Evolutionary conservation across 2,888 invertebrate species (phyloP).

Genomic region (Philereme transversata): DNA sequence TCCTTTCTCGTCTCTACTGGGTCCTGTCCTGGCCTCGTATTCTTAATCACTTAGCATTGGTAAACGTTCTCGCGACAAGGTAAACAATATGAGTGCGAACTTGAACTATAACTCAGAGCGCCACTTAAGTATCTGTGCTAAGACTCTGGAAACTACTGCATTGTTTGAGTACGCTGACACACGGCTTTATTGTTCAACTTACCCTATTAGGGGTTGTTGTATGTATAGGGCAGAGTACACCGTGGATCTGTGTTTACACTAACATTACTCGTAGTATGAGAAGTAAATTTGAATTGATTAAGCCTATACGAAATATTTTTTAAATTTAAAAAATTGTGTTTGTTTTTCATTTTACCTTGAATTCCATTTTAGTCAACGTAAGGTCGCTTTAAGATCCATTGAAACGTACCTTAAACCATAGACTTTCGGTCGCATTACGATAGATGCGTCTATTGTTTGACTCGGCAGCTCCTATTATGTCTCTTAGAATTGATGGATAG

Average conservation of each 20-base stretch:
- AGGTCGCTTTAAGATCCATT: too few relatives aligned
- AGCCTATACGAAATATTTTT: too few relatives aligned
- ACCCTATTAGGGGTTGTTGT: conserved; percentile 28
- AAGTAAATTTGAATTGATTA: too few relatives aligned
- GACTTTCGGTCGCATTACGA: too few relatives aligned
- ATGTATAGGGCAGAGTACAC: conserved; percentile 21
- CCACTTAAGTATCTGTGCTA: conserved; percentile 50
- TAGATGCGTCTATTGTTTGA: too few relatives aligned
- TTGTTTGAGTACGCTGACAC: conserved; percentile 61
- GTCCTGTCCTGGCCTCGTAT: conserved; percentile 59
- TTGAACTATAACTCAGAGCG: conserved; percentile 78
- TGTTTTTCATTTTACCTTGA: too few relatives aligned
- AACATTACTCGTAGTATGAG: too few relatives aligned
- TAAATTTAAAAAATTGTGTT: too few relatives aligned
- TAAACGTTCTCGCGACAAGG: conserved; percentile 78
- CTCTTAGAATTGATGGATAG: too few relatives aligned
- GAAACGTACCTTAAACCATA: too few relatives aligned
- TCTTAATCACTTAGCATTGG: conserved; percentile 84
- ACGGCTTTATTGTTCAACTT: conserved; percentile 37
- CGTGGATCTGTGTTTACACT: conserved; percentile 3
- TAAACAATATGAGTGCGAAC: conserved; percentile 83
- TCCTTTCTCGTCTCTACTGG: conserved; percentile 47
- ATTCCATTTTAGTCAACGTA: too few relatives aligned
- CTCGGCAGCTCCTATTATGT: too few relatives aligned
- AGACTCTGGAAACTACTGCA: conserved; percentile 62